Percentiles rank a stretch among this genome's conserved stretches.
Conservation (phyloP, 2,797 vertebrate species). For the Myotis daubentonii region DNA sequence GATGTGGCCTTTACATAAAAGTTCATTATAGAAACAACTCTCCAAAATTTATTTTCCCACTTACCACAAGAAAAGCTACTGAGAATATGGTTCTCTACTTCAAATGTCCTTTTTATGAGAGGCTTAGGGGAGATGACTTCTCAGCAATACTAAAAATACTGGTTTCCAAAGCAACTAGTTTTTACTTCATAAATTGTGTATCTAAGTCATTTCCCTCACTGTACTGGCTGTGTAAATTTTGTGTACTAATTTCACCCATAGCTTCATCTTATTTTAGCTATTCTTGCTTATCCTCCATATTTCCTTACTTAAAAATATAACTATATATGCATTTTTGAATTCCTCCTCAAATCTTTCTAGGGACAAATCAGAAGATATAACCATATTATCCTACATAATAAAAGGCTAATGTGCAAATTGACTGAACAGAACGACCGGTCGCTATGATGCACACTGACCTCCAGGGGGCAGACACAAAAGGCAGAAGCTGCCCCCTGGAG, state of each 20-base stretch:
- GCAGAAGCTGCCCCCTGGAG: no score
- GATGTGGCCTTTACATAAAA: not conserved
- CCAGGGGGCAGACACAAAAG: no score
- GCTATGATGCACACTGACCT: no score
- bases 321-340: not conserved
- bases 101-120: not conserved
- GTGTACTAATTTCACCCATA: not conserved
- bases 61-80: not conserved
- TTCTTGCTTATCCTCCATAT: not conserved
- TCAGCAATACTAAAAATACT: not conserved
- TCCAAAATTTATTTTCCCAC: constrained; percentile 10
- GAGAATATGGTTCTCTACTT: not conserved
- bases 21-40: not conserved
- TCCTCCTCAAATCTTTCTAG: not conserved
- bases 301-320: not conserved
- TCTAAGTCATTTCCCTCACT: not conserved
- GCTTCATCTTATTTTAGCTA: constrained; percentile 11
- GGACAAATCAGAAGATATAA: constrained; percentile 3
- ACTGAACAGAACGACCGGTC: no score
- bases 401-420: no score
- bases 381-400: not conserved
- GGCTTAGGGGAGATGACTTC: not conserved
- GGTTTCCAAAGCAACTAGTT: not conserved
- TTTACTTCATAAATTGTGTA: not conserved
- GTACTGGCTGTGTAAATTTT: not conserved